Percentiles rank a stretch among this genome's conserved stretches.
Evolutionary conservation across 2,888 invertebrate species (phyloP).

Genomic region (Notodonta dromedarius): DNA sequence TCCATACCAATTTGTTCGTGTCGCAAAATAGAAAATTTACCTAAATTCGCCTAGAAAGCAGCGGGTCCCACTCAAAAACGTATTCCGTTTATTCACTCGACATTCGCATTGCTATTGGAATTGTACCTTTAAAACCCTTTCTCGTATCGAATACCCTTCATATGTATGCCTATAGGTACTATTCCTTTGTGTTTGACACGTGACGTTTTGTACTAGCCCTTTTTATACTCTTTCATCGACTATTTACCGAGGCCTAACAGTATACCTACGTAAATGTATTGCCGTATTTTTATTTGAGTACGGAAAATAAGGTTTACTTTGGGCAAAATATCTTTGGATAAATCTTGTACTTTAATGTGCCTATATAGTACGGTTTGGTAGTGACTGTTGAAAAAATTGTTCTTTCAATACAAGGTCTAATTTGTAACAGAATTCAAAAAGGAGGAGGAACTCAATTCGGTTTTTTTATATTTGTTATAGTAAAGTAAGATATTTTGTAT

Average conservation of each 20-base stretch:
- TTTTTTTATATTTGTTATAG: no score
- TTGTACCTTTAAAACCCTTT: slow-evolving; percentile 71
- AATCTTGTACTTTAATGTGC: not conserved
- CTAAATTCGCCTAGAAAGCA: slow-evolving; percentile 64
- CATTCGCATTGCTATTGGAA: slow-evolving; percentile 66
- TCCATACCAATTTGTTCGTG: slow-evolving; percentile 67
- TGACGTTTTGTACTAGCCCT: slow-evolving; percentile 59
- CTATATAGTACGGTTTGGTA: not conserved
- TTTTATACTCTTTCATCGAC: slow-evolving; percentile 56
- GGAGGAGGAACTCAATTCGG: no score
- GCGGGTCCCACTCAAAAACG: slow-evolving; percentile 50
- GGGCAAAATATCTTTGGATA: slow-evolving; percentile 20
- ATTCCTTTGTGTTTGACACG: slow-evolving; percentile 63
- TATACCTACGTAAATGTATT: slow-evolving; percentile 46
- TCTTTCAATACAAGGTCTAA: no score
- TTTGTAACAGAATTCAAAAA: no score
- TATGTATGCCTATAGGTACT: slow-evolving; percentile 65
- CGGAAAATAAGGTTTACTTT: slow-evolving; percentile 31
- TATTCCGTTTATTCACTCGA: slow-evolving; percentile 61
- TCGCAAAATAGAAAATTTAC: slow-evolving; percentile 67
- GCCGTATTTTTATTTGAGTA: slow-evolving; percentile 38
- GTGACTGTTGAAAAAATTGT: not conserved
- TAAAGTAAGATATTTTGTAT: no score
- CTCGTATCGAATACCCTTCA: slow-evolving; percentile 54
- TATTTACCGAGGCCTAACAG: slow-evolving; percentile 47